phyloP scores from a whole-genome alignment of 2,888 invertebrate species.

The Dasysyrphus tricinctus region DNA sequence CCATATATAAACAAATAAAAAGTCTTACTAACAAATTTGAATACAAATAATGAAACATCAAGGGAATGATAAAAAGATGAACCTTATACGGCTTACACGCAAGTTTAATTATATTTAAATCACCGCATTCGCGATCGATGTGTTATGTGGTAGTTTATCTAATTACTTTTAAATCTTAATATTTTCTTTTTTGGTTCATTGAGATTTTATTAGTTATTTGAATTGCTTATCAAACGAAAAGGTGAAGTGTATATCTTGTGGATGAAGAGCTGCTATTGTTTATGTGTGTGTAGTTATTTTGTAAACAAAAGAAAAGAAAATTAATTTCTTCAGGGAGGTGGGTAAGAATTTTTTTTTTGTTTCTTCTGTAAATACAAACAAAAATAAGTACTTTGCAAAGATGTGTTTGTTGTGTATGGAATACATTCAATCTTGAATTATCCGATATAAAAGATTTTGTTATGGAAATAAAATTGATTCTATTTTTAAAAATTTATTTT shows the following conservation, averaged over 20 bases:
- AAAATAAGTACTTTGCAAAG: constrained; percentile 28
- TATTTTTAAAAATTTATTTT: constrained; percentile 37
- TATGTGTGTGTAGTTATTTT: constrained; percentile 47
- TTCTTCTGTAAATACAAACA: constrained; percentile 36
- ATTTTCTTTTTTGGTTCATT: constrained; percentile 39
- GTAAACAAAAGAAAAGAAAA: constrained; percentile 70
- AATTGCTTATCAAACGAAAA: constrained; percentile 52
- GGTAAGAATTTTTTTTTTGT: constrained; percentile 31
- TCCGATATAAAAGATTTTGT: constrained; percentile 13
- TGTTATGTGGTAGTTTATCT: constrained; percentile 35
- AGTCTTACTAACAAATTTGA: neutral
- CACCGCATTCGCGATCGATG: constrained; percentile 36
- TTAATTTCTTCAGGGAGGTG: constrained; percentile 62
- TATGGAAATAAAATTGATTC: constrained; percentile 35
- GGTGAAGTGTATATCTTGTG: constrained; percentile 41
- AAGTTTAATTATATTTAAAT: constrained; percentile 38
- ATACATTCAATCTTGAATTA: constrained; percentile 25
- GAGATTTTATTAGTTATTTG: constrained; percentile 11
- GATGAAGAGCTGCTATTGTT: constrained; percentile 3
- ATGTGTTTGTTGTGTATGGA: constrained; percentile 26
- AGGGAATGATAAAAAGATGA: neutral
- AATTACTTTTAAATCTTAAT: constrained; percentile 10
- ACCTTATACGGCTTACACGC: neutral
- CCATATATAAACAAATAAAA: constrained; percentile 3
- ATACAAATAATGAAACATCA: neutral